These are phyloP conservation scores for Pharmacophagus antenor DNA, from an alignment of 2,888 invertebrate species.

Conservation along the genomic window DNA sequence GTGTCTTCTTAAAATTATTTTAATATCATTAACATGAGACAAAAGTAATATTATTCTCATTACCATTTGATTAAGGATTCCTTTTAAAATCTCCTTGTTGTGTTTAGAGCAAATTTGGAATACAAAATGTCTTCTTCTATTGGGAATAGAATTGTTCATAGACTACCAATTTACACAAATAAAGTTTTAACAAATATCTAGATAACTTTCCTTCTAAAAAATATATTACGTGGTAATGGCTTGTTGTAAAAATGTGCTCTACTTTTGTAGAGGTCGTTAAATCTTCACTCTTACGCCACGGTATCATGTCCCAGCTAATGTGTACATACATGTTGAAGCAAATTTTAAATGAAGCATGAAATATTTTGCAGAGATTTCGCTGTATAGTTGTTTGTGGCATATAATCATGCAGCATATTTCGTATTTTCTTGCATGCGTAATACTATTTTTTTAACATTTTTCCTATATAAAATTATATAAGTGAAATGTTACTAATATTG, in stretches of 20 bases:
- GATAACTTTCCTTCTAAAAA: background rate
- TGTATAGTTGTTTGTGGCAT: background rate
- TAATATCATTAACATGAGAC: background rate
- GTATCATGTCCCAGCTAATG: slow-evolving; percentile 43
- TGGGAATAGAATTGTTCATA: too few species aligned
- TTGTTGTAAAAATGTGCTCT: slow-evolving; percentile 12
- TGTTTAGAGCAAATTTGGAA: too few species aligned
- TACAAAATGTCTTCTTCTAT: too few species aligned
- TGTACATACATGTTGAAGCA: background rate
- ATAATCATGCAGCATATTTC: background rate
- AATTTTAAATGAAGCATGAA: slow-evolving; percentile 1
- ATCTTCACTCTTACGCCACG: slow-evolving; percentile 61
- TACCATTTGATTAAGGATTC: too few species aligned
- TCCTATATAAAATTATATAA: too few species aligned
- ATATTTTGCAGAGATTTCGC: slow-evolving; percentile 1
- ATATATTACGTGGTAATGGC: background rate
- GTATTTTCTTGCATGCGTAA: background rate
- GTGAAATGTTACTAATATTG: too few species aligned
- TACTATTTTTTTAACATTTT: background rate
- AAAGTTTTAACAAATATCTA: background rate
- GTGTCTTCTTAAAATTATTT: too few species aligned
- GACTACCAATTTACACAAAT: too few species aligned
- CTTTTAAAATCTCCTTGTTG: too few species aligned
- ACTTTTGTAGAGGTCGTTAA: slow-evolving; percentile 50
- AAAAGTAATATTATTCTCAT: background rate